phyloP scores from a whole-genome alignment of 2,797 vertebrate species.

The Sciurus vulgaris region DNA sequence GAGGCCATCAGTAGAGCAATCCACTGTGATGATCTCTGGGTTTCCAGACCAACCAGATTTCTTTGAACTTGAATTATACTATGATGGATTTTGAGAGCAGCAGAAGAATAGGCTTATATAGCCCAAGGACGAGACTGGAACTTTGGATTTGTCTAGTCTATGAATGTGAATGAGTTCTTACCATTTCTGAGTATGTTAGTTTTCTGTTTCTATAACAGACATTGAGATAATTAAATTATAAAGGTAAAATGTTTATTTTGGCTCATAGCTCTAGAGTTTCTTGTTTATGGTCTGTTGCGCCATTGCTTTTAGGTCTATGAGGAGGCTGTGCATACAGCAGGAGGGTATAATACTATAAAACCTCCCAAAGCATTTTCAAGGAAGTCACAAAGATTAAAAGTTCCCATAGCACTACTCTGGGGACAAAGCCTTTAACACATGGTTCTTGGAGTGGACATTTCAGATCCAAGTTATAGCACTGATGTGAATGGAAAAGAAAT shows the following conservation, averaged over 20 bases:
- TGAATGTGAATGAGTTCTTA: neutral
- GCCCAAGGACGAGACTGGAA: neutral
- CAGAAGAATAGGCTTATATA: neutral
- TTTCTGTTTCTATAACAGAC: no score
- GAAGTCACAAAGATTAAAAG: neutral
- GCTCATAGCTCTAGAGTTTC: neutral
- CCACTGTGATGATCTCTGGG: neutral
- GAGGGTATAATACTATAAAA: neutral
- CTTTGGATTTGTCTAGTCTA: neutral
- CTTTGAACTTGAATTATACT: neutral
- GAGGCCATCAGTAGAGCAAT: neutral
- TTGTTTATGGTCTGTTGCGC: no score
- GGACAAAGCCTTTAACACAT: neutral
- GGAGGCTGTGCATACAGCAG: no score
- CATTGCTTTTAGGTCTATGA: neutral
- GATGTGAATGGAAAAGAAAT: neutral
- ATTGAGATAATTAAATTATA: neutral
- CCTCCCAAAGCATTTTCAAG: neutral
- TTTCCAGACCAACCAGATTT: neutral
- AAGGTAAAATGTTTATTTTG: neutral
- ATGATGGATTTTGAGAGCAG: neutral
- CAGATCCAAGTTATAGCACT: neutral
- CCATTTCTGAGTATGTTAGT: no score
- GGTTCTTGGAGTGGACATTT: neutral
- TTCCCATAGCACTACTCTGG: neutral